Evolutionary conservation across 2,797 vertebrate genomes (phyloP), one percentile per base, ranked within the genome.

Genomic region (Gastrophryne carolinensis): DNA sequence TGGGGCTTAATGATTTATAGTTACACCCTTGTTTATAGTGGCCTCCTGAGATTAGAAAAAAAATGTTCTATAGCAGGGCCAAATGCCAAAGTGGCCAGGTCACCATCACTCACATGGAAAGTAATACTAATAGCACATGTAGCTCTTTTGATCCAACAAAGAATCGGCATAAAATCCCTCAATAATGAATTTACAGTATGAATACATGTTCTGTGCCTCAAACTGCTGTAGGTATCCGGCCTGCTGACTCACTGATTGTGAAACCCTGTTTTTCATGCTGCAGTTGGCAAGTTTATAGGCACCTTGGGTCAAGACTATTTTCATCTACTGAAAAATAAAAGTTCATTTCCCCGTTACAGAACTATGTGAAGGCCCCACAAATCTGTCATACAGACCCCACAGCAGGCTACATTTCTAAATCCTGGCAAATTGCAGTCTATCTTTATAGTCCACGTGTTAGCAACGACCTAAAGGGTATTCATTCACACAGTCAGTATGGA

Each of bases 291-390:
- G 74, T 77, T 71, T 77, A 71, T 77, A 35, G 66, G 50, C 49
- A 64, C 66, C 74, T 57, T 57, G 74, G 74, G 74, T 77, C 58
- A 1, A 54, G 66, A 77, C 71, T 77, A 60, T 71, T 77, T 77
- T 77, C 50, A 77, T 77, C 66, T n/a, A 53, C 49, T 64, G 37
- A 64, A 71, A 49, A 34, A n/a, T n/a, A 64, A 34, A 44, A 3
- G 56, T 77, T 64, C 21, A 63, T 57, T 63, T 63, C 54, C 49
- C 66, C 49, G 66, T 37, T 63, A 32, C 11, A 15, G 58, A 77
- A 50, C 47, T 64, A 47, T 58, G 49, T 34, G 66, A 70, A 61
- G 50, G 35, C 50, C 64, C 56, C 58, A 70, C 66, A 77, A 77
- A 77, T 77, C 74, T 64, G 49, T 70, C 66, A 77, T 19, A 17